Evolutionary conservation across 2,888 invertebrate genomes (phyloP), one percentile per base, ranked within the genome.

Genomic region (Furcula furcula): DNA sequence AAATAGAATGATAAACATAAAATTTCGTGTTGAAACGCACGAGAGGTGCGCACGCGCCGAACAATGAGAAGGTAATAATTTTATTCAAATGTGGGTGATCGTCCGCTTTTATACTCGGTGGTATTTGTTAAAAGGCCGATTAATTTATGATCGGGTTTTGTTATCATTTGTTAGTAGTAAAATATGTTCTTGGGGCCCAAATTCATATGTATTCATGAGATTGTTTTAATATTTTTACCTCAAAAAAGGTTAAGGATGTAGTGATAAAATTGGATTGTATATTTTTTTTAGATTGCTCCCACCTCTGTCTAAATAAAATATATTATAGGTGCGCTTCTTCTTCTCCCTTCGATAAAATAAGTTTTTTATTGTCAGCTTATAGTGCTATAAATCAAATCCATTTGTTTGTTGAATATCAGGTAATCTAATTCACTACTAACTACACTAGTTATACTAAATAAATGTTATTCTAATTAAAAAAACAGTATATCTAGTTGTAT

Each of bases 1-100:
- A 85, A 86, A 82, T 78, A 77, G 81, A 83, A 86, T 86, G 86
- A 87, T 85, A 84, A 84, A 85, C 85, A 83, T 75, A 82, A 86
- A 82, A 79, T 73, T 70, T 73, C 69, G 76, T 82, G 84, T 82
- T 78, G 79, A 81, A 85, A 83, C 66, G 66, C 58, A 63, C 56
- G 65, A 59, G 55, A 61, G 59, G 53, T 50, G 69, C 68, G 78
- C 76, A 77, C 74, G 79, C 73, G 72, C 63, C 46, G 58, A 60
- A 72, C 73, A 78, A 76, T 76, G 65, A 53, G 55, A 49, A 56
- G 58, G 70, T 68, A 76, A 76, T 79, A 76, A 76, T 75, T 77
- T 78, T 77, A 78, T 79, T 77, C 65, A 76, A 78, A 75, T 77
- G 70, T 61, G 57, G 58, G 58, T 63, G 65, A 66, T 72, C 66